Evolutionary conservation across 2,113 vertebrate genomes (phyloP).

Genomic region (Phylloscopus trochiloides): DNA sequence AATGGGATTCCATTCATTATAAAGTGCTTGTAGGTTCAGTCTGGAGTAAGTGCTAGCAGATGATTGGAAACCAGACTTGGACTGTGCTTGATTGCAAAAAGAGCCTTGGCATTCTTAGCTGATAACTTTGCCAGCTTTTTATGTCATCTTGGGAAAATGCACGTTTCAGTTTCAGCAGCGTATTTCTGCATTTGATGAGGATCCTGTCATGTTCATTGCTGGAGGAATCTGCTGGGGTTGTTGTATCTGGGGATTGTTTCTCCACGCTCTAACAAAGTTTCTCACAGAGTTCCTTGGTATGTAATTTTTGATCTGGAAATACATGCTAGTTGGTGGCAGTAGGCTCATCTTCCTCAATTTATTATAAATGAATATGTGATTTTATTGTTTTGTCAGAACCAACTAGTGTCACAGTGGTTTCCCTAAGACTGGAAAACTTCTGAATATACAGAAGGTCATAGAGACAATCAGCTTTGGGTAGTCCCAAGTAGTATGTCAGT

Average conservation of each 20-base stretch:
- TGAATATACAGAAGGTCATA: not conserved
- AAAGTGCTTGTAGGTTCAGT: not conserved
- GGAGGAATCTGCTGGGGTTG: not conserved
- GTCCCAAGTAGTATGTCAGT: not conserved
- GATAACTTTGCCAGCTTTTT: not conserved
- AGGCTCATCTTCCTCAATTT: not conserved
- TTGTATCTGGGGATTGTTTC: not conserved
- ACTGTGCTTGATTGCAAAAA: not conserved
- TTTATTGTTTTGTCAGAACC: not conserved
- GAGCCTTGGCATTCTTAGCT: not conserved
- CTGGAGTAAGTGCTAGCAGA: not conserved
- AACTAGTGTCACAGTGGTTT: not conserved
- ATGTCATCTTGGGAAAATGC: not conserved
- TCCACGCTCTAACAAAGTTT: not conserved
- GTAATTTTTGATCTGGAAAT: not conserved
- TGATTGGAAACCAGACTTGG: not conserved
- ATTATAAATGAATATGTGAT: not conserved
- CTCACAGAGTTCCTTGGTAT: not conserved
- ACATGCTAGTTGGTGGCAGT: not conserved
- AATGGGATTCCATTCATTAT: accelerated
- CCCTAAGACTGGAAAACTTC: not conserved
- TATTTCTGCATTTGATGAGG: not conserved
- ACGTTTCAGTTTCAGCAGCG: accelerated
- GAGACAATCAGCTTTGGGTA: not conserved
- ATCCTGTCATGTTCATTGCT: not conserved